A percentile compares a stretch with the other conserved stretches of the same genome.
Conservation (phyloP, 2,888 invertebrate species). For the Parelbella ahira region DNA sequence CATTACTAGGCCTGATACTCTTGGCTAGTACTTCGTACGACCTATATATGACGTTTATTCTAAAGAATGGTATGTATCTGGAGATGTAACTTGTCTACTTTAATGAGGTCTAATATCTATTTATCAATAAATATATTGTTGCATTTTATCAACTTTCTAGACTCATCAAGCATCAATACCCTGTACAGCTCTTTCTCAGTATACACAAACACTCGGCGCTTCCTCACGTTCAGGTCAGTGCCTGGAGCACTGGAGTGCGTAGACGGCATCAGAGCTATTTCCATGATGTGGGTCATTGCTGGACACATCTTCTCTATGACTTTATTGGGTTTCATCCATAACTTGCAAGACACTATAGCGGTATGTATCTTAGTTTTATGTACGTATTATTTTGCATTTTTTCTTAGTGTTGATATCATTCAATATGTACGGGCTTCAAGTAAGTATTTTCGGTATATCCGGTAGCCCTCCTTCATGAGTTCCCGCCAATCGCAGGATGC, state of each 20-base stretch:
- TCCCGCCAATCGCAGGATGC: no score
- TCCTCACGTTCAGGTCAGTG: slow-evolving; percentile 46
- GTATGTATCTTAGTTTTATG: slow-evolving; percentile 33
- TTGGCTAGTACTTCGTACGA: slow-evolving; percentile 48
- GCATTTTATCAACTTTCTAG: slow-evolving; percentile 35
- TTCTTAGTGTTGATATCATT: no score
- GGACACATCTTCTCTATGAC: slow-evolving; percentile 56
- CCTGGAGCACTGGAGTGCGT: slow-evolving; percentile 59
- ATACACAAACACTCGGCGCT: slow-evolving; percentile 53
- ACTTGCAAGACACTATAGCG: slow-evolving; percentile 33
- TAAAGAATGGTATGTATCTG: slow-evolving; percentile 44
- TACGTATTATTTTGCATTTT: background rate
- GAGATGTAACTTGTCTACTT: no score
- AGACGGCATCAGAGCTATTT: slow-evolving; percentile 63
- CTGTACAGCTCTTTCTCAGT: slow-evolving; percentile 48
- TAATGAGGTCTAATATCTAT: no score
- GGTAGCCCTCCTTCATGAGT: no score
- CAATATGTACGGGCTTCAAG: no score
- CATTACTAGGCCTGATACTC: slow-evolving; percentile 38
- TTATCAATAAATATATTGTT: no score
- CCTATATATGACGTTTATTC: slow-evolving; percentile 37
- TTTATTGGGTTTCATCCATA: slow-evolving; percentile 42
- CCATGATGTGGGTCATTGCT: slow-evolving; percentile 69
- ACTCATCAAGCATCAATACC: slow-evolving; percentile 32
- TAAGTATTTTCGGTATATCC: no score